A percentile compares a stretch with the other conserved stretches of the same genome.
These are phyloP conservation scores for Palythoa heliodiscus DNA, from an alignment of 92 coral and sea anemone species.

Conservation along the genomic window DNA sequence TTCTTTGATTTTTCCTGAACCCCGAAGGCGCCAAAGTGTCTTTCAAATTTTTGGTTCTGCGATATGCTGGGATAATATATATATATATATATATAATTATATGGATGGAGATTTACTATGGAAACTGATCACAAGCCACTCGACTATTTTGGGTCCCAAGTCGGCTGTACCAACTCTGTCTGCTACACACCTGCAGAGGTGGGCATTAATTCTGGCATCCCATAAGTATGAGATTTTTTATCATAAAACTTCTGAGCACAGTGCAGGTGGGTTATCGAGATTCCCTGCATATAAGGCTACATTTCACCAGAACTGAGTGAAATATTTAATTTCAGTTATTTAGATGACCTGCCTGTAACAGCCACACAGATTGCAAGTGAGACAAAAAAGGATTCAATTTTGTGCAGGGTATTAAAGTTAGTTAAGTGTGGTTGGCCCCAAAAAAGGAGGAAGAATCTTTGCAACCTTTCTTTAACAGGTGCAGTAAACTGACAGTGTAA, in stretches of 20 bases:
- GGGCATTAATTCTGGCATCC: slow-evolving; percentile 12
- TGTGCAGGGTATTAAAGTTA: not conserved
- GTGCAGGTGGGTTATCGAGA: slow-evolving; percentile 10
- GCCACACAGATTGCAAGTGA: not conserved
- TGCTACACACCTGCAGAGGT: slow-evolving; percentile 6
- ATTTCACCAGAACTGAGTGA: not conserved
- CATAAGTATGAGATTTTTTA: slow-evolving; percentile 2
- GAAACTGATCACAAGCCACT: slow-evolving; percentile 37
- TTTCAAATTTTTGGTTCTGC: too few species aligned
- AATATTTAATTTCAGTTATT: too few species aligned
- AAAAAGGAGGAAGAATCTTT: not conserved
- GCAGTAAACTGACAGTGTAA: too few species aligned
- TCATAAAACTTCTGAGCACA: not conserved
- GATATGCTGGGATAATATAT: too few species aligned
- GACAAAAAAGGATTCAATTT: slow-evolving; percentile 22
- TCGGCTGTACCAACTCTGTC: slow-evolving; percentile 6
- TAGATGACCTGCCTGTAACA: not conserved
- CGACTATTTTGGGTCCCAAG: slow-evolving; percentile 8
- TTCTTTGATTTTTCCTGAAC: too few species aligned
- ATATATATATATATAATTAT: too few species aligned
- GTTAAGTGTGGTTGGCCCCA: slow-evolving; percentile 30
- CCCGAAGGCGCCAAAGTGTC: too few species aligned
- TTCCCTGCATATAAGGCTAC: slow-evolving; percentile 8
- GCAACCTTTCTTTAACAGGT: too few species aligned
- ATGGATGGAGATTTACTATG: slow-evolving; percentile 26